A percentile compares a stretch with the other conserved stretches of the same genome.
These are phyloP conservation scores for Mnemiopsis leidyi DNA, from an alignment of 37 sponge, comb jelly and placozoan genomes.

Conservation along the genomic window DNA sequence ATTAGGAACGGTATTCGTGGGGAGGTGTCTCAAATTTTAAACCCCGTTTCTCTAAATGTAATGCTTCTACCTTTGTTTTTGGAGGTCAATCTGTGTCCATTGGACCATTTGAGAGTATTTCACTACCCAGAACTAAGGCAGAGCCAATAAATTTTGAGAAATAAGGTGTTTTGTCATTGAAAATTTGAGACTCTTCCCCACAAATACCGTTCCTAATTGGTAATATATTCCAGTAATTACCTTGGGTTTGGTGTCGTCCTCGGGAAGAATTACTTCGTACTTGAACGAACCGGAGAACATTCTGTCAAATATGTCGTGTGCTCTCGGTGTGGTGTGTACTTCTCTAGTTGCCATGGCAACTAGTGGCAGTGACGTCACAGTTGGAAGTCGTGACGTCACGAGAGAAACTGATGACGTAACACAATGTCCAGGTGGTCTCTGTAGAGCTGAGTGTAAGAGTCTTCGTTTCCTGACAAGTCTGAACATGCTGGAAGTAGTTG, in stretches of 20 bases:
- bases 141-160: no score
- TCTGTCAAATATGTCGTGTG: background rate
- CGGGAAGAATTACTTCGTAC: slow-evolving; percentile 1
- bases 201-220: no score
- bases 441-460: background rate
- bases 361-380: background rate
- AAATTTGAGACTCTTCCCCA: no score
- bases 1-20: no score
- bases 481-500: slow-evolving; percentile 24
- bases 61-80: no score
- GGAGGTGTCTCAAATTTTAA: no score
- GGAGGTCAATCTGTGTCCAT: no score
- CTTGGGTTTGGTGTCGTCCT: background rate
- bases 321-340: background rate
- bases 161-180: no score
- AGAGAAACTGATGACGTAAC: background rate
- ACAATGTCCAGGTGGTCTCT: background rate
- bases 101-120: no score
- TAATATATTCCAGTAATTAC: no score
- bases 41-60: no score
- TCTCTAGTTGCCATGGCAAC: background rate
- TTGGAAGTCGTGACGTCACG: background rate
- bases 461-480: slow-evolving; percentile 4
- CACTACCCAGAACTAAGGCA: no score
- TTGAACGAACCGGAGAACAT: background rate